Conservation (phyloP, 2,888 invertebrate genomes). For the Plemyria rubiginata region DNA sequence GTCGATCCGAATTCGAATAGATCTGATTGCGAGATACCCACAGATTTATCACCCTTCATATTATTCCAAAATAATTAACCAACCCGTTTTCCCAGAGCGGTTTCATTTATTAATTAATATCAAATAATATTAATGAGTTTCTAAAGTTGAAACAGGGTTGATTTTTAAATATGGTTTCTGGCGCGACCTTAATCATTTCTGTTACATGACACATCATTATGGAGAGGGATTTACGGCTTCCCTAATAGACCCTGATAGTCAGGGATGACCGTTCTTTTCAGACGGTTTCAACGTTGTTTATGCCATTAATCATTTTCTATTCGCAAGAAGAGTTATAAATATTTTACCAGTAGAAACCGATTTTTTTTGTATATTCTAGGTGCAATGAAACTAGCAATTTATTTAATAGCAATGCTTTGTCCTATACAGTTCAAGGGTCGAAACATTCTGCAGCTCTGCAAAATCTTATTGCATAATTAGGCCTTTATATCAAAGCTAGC, state of each 20-base stretch:
- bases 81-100: conserved; percentile 19
- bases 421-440: no score
- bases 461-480: no score
- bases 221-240: conserved; percentile 15
- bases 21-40: conserved; percentile 32
- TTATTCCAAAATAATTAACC: conserved; percentile 30
- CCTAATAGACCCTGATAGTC: conserved; percentile 19
- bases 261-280: conserved; percentile 16
- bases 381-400: no score
- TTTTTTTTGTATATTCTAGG: no score
- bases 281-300: conserved; percentile 7
- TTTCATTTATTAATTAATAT: conserved; percentile 29
- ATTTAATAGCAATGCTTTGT: no score
- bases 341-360: background rate
- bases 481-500: no score
- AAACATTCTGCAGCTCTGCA: no score
- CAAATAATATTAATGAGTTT: conserved; percentile 25
- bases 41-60: conserved; percentile 35
- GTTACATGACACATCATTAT: conserved; percentile 22
- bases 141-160: conserved; percentile 22
- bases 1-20: conserved; percentile 33
- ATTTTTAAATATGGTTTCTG: conserved; percentile 21
- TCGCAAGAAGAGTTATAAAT: background rate
- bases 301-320: conserved; percentile 4
- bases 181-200: conserved; percentile 17